Conservation (phyloP, 37 sponge, comb jelly and placozoan species). For the Corticium candelabrum region DNA sequence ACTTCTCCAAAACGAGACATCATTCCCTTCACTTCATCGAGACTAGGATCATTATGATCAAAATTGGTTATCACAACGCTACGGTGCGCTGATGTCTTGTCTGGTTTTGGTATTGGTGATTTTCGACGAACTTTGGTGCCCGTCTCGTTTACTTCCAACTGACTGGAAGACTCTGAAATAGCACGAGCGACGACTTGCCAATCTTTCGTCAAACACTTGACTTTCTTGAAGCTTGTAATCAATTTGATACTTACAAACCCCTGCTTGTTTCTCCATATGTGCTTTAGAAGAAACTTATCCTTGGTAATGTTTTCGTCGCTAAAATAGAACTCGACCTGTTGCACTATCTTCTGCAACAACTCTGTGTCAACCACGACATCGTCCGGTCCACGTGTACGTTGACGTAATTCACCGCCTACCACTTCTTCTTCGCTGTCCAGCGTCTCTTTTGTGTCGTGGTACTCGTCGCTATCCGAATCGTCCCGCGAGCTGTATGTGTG, state of each 20-base stretch:
- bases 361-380: conserved; percentile 22
- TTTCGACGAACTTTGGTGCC: conserved; percentile 40
- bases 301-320: conserved; percentile 87
- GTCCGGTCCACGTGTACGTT: not conserved
- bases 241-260: conserved; percentile 85
- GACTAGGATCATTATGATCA: not conserved
- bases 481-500: not conserved
- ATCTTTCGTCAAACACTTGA: conserved; percentile 74
- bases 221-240: conserved; percentile 74
- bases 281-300: conserved; percentile 81
- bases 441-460: not conserved
- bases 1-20: not conserved
- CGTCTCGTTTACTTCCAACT: conserved; percentile 54
- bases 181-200: conserved; percentile 50
- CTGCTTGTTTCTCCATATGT: conserved; percentile 72
- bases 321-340: conserved; percentile 92
- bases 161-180: conserved; percentile 32
- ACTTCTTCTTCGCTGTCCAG: not conserved
- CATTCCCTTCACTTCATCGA: not conserved
- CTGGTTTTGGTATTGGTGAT: not conserved
- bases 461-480: not conserved
- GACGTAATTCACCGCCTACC: not conserved
- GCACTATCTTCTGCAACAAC: conserved; percentile 27
- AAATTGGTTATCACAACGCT: not conserved
- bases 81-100: not conserved